Conservation (phyloP, 2,113 vertebrate species). For the Ophthalmolycus amberensis region DNA sequence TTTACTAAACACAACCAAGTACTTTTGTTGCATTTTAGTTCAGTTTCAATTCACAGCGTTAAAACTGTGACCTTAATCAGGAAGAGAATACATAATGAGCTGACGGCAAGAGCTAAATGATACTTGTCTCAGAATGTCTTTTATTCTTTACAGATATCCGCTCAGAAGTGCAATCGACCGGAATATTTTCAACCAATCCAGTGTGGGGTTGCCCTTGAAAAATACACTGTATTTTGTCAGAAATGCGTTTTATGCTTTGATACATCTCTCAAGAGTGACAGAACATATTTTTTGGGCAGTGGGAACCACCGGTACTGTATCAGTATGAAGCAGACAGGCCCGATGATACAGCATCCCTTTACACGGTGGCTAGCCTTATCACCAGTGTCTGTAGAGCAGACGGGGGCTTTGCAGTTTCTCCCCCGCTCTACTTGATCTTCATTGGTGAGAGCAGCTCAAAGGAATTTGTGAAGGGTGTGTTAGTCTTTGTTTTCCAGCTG, state of each 20-base stretch:
- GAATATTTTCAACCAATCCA: neutral
- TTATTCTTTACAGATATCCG: neutral
- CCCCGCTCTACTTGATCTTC: constrained; percentile 35
- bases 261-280: neutral
- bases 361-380: neutral
- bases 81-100: neutral
- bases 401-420: neutral
- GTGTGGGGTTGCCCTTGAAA: neutral
- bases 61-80: neutral
- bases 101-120: neutral
- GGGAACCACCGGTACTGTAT: neutral
- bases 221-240: neutral
- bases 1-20: neutral
- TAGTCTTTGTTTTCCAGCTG: constrained; percentile 54
- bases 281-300: neutral
- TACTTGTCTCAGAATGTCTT: neutral
- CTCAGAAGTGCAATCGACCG: neutral
- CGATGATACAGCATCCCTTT: no score
- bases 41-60: neutral
- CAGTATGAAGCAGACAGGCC: neutral
- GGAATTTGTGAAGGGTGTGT: constrained; percentile 42
- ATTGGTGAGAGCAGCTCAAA: constrained; percentile 50
- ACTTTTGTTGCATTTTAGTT: neutral
- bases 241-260: neutral
- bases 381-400: neutral